Conservation (phyloP, 2,113 vertebrate species). For the Pelecanoides urinatrix region DNA sequence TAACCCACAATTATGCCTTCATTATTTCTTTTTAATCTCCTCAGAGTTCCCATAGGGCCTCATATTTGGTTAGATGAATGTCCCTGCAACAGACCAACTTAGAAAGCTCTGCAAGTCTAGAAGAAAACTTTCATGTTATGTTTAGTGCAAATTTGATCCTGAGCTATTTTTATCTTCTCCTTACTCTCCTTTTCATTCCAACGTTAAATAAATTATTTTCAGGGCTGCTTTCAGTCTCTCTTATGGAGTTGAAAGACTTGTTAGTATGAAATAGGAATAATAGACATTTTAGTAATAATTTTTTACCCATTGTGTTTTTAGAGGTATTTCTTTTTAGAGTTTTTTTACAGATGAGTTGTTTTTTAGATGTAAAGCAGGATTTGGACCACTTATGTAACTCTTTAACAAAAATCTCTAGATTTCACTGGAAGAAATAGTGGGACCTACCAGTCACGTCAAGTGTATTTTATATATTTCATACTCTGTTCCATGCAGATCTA, state of each 20-base stretch:
- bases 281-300: not conserved
- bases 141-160: not conserved
- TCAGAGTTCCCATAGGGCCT: constrained; percentile 61
- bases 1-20: constrained; percentile 71
- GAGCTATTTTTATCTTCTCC: constrained; percentile 12
- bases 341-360: not conserved
- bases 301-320: not conserved
- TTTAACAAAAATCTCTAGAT: not conserved
- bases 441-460: not conserved
- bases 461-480: not conserved
- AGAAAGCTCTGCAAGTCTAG: not conserved
- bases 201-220: constrained; percentile 33
- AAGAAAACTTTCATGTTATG: constrained; percentile 25
- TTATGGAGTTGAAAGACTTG: not conserved
- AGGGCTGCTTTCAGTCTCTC: not conserved
- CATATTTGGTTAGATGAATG: constrained; percentile 65
- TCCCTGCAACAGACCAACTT: constrained; percentile 53
- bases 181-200: not conserved
- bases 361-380: not conserved
- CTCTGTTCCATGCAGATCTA: not conserved
- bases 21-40: constrained; percentile 74
- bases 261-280: not conserved
- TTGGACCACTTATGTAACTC: not conserved
- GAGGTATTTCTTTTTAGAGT: not conserved
- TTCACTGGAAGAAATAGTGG: not conserved